Conservation (phyloP, 1,140 invertebrate species). For the Leptopilina clavipes region DNA sequence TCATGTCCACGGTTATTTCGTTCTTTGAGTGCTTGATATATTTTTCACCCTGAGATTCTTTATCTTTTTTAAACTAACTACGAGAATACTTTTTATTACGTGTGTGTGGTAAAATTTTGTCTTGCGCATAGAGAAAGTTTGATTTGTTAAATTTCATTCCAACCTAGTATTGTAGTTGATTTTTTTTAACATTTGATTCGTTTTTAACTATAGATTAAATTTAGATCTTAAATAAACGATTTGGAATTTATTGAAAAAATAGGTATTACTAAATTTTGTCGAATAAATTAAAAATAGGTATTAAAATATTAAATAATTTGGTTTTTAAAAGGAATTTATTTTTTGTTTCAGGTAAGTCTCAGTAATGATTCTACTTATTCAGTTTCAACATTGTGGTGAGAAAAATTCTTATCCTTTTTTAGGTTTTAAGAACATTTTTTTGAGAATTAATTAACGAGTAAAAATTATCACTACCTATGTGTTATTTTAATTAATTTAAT, state of each 20-base stretch:
- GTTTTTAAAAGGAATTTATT: not conserved
- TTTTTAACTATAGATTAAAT: too few relatives aligned
- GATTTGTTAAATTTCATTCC: not conserved
- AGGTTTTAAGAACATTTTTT: too few relatives aligned
- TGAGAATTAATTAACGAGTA: too few relatives aligned
- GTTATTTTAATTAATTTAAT: too few relatives aligned
- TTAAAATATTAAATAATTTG: not conserved
- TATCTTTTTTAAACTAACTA: not conserved
- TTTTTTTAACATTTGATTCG: too few relatives aligned
- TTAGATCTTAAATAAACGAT: too few relatives aligned
- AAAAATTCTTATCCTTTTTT: not conserved
- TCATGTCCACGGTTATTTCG: conserved; percentile 13
- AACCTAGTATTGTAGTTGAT: not conserved
- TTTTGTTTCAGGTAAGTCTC: conserved; percentile 28
- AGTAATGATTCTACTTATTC: not conserved
- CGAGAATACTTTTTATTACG: conserved; percentile 13
- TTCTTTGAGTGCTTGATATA: not conserved
- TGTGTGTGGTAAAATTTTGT: not conserved
- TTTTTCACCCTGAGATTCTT: conserved; percentile 21
- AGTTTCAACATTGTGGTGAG: not conserved
- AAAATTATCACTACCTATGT: too few relatives aligned
- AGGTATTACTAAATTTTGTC: too few relatives aligned
- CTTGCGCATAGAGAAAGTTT: not conserved
- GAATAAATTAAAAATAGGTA: not conserved
- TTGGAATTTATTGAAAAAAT: too few relatives aligned